A percentile compares a stretch with the other conserved stretches of the same genome.
Conservation (phyloP, 1,140 invertebrate genomes). For the Pentalonia nigronervosa region DNA sequence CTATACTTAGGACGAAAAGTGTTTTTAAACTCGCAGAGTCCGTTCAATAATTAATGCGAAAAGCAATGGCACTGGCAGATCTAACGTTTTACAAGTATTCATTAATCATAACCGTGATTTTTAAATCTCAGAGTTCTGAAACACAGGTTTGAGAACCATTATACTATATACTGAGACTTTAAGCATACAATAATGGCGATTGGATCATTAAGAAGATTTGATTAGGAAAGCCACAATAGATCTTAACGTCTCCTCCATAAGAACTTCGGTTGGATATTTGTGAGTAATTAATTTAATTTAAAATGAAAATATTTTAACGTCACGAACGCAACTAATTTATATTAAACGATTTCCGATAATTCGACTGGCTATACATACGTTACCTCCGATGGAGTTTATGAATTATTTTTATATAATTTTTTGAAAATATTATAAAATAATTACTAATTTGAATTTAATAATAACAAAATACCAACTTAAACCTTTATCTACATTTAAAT, state of each 20-base stretch:
- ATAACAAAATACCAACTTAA: neutral
- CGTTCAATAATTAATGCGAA: conserved; percentile 23
- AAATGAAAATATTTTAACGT: neutral
- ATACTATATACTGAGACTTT: neutral
- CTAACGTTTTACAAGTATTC: neutral
- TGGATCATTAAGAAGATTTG: neutral
- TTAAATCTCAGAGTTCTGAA: neutral
- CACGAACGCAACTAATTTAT: neutral
- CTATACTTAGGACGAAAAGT: neutral
- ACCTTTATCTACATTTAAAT: too few relatives aligned
- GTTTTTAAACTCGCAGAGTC: neutral
- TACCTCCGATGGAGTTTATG: neutral
- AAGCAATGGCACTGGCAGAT: conserved; percentile 25
- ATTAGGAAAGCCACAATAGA: neutral
- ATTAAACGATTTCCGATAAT: neutral
- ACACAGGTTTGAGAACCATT: conserved; percentile 61
- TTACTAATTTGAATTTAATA: neutral
- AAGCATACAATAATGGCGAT: neutral
- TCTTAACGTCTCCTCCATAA: neutral
- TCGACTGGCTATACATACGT: neutral
- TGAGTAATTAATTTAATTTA: neutral
- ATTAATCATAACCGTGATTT: conserved; percentile 17
- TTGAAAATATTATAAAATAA: too few relatives aligned
- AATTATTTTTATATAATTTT: too few relatives aligned
- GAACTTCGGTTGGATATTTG: neutral